Conservation (phyloP, 2,113 vertebrate species). For the Salvelinus namaycush region DNA sequence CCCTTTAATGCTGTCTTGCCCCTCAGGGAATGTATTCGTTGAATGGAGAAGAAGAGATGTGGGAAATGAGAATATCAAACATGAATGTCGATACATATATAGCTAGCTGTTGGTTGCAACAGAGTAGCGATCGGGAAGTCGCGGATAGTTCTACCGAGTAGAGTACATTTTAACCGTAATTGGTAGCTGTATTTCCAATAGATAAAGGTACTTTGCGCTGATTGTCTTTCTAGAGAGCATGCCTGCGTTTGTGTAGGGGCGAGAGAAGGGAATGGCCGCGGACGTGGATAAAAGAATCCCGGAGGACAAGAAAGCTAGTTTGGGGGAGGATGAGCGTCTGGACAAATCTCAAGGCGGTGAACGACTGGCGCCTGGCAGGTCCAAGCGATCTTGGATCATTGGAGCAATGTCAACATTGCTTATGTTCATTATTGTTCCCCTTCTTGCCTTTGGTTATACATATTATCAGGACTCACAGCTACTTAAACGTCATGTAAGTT, state of each 20-base stretch:
- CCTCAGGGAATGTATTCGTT: conserved; percentile 5
- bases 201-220: not conserved
- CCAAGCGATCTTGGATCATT: conserved; percentile 40
- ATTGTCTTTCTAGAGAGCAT: conserved; percentile 12
- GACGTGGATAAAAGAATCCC: conserved; percentile 49
- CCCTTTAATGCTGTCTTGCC: conserved; percentile 42
- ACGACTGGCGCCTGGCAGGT: not conserved
- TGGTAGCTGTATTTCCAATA: no score
- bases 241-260: conserved; percentile 15
- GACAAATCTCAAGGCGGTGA: conserved; percentile 4
- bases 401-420: conserved; percentile 56
- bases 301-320: conserved; percentile 23
- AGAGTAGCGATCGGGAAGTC: conserved; percentile 21
- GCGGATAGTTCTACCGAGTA: not conserved
- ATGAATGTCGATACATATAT: not conserved
- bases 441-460: conserved; percentile 67
- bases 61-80: conserved; percentile 29
- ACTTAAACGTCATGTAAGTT: conserved; percentile 3
- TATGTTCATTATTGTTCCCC: conserved; percentile 59
- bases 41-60: conserved; percentile 16
- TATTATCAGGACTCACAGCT: conserved; percentile 59
- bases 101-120: not conserved
- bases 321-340: conserved; percentile 18
- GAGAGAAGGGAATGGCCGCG: no score
- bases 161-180: no score